Evolutionary conservation across 2,113 vertebrate genomes (phyloP).

Genomic region (Cyphomyrus plagiostoma): DNA sequence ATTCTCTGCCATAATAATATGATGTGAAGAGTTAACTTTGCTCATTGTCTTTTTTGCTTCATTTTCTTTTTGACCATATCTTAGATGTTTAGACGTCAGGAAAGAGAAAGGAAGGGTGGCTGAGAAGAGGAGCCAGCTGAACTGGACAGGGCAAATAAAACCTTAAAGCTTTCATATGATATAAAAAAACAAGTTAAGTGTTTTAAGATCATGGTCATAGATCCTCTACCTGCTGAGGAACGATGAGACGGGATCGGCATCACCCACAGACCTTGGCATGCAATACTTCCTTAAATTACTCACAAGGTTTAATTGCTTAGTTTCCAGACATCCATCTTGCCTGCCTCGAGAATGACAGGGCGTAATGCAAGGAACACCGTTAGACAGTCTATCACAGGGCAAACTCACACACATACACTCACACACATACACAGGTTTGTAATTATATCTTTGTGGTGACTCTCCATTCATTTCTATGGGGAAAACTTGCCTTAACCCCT

Average conservation of each 20-base stretch:
- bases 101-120: not conserved
- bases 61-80: not conserved
- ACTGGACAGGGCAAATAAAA: not conserved
- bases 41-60: not conserved
- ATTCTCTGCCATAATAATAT: not conserved
- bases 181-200: not conserved
- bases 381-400: not conserved
- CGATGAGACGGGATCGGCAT: not conserved
- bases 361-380: not conserved
- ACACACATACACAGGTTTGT: not conserved
- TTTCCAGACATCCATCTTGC: not conserved
- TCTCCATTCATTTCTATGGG: not conserved
- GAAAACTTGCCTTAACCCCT: not conserved
- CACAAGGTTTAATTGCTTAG: not conserved
- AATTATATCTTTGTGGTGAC: not conserved
- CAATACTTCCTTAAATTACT: not conserved
- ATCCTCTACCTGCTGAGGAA: not conserved
- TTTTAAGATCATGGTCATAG: not conserved
- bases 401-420: not conserved
- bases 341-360: not conserved
- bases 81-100: not conserved
- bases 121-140: not conserved
- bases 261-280: not conserved
- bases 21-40: not conserved
- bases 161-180: not conserved